Evolutionary conservation across 2,888 invertebrate genomes (phyloP).

Genomic region (Aethes cnicana): DNA sequence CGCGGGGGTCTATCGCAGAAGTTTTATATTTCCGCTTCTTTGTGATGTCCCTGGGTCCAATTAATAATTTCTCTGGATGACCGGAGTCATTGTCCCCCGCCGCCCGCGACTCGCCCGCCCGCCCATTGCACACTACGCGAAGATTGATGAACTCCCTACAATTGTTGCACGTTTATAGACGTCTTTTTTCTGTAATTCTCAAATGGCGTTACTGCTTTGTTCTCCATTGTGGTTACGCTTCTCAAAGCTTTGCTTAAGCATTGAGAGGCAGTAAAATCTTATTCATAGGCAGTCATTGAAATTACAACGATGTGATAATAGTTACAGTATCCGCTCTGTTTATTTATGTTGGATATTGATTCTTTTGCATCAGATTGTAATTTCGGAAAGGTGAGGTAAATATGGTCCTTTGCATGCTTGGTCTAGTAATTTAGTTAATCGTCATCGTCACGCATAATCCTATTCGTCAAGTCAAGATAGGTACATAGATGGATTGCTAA

Average conservation of each 20-base stretch:
- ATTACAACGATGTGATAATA: slow-evolving; percentile 6
- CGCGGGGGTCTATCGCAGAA: slow-evolving; percentile 72
- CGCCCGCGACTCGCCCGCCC: slow-evolving; percentile 47
- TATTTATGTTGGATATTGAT: background rate
- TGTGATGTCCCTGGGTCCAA: slow-evolving; percentile 71
- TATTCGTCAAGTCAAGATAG: too few relatives aligned
- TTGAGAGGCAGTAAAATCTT: slow-evolving; percentile 27
- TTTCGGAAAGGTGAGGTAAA: background rate
- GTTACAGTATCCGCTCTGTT: background rate
- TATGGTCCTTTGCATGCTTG: too few relatives aligned
- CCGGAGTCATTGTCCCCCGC: slow-evolving; percentile 72
- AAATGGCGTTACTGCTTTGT: slow-evolving; percentile 47
- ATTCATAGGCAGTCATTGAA: slow-evolving; percentile 26
- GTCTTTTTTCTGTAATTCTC: slow-evolving; percentile 57
- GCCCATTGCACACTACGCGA: slow-evolving; percentile 64
- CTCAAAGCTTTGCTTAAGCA: slow-evolving; percentile 31
- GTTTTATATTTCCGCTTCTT: slow-evolving; percentile 83
- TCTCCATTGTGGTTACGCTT: slow-evolving; percentile 38
- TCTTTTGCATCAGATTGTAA: background rate
- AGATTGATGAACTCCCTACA: slow-evolving; percentile 78
- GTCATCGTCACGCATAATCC: too few relatives aligned
- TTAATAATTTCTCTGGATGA: slow-evolving; percentile 81
- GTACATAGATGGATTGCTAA: too few relatives aligned
- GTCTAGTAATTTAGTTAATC: too few relatives aligned
- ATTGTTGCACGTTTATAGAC: slow-evolving; percentile 77